These are phyloP conservation scores for human (Homo sapiens) DNA, from an alignment of 2,113 vertebrate species.

Conservation along the genomic window DNA sequence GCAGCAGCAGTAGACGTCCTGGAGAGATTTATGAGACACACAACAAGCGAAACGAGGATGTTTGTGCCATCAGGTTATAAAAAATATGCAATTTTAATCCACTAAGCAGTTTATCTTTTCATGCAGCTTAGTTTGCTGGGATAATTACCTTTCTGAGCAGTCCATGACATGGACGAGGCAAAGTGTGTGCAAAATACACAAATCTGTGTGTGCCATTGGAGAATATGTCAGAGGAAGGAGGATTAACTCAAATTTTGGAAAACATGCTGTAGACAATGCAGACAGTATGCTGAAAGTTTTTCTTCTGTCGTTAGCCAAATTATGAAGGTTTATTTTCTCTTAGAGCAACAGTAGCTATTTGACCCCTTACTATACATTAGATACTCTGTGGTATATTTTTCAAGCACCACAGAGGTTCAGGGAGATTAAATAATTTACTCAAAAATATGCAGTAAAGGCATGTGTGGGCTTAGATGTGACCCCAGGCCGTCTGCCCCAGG, in stretches of 20 bases:
- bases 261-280: neutral
- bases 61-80: constrained; percentile 32
- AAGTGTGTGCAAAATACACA: neutral
- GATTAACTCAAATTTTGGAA: neutral
- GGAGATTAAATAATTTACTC: neutral
- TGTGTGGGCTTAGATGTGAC: neutral
- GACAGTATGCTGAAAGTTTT: neutral
- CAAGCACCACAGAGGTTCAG: neutral
- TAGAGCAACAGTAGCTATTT: neutral
- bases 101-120: constrained; percentile 71
- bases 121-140: constrained; percentile 54
- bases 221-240: neutral
- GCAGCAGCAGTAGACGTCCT: neutral
- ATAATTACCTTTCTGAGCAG: constrained; percentile 64
- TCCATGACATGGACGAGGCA: neutral
- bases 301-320: neutral
- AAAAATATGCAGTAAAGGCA: neutral
- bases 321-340: neutral
- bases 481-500: neutral
- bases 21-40: neutral
- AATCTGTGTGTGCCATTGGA: neutral
- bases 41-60: neutral
- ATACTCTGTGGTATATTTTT: neutral
- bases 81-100: constrained; percentile 72
- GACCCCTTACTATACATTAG: neutral